These are phyloP conservation scores for Drosophila ironensis DNA, from an alignment of 1,140 invertebrate species.

Conservation along the genomic window DNA sequence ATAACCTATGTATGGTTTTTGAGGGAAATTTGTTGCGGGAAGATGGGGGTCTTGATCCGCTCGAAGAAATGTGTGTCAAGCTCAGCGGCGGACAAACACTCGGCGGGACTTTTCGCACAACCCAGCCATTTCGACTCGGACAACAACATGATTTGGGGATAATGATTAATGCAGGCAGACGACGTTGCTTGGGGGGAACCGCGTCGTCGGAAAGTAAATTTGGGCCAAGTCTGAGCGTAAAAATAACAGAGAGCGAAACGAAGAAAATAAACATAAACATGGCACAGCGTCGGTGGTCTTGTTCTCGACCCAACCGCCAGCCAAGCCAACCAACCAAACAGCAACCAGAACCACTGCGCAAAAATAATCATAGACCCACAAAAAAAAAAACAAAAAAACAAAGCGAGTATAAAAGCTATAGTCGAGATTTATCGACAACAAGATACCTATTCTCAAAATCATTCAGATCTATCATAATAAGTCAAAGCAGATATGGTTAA, in stretches of 20 bases:
- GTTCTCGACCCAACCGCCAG: neutral
- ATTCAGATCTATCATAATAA: no score
- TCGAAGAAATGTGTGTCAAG: slow-evolving; percentile 68
- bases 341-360: no score
- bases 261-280: slow-evolving; percentile 57
- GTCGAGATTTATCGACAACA: no score
- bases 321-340: no score
- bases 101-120: slow-evolving; percentile 49
- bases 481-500: no score
- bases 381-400: no score
- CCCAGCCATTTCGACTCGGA: slow-evolving; percentile 22
- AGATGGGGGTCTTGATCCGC: no score
- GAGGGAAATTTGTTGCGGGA: no score
- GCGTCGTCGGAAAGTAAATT: slow-evolving; percentile 45
- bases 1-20: no score
- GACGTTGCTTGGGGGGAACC: slow-evolving; percentile 41
- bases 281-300: slow-evolving; percentile 34
- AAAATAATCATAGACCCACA: slow-evolving; percentile 63
- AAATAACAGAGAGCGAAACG: slow-evolving; percentile 40
- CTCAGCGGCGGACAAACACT: slow-evolving; percentile 64
- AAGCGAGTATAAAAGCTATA: no score
- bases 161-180: slow-evolving; percentile 70
- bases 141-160: slow-evolving; percentile 41
- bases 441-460: no score
- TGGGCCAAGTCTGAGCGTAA: slow-evolving; percentile 68